These are phyloP conservation scores for Amniataba percoides DNA, from an alignment of 2,797 vertebrate species.

Conservation along the genomic window DNA sequence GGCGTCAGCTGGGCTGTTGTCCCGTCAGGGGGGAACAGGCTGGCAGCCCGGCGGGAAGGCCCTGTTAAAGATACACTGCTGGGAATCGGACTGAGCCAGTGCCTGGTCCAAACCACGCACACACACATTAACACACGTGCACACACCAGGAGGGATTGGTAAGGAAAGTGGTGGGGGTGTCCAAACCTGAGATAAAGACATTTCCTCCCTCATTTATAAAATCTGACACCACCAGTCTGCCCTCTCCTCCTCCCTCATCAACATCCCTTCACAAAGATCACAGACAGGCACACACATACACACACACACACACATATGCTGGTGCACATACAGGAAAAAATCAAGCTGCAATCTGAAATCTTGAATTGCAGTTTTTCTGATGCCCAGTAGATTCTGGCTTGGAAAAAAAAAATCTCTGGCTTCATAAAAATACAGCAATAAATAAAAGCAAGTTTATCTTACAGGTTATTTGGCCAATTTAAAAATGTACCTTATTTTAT, in stretches of 20 bases:
- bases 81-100: slow-evolving; percentile 91
- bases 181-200: slow-evolving; percentile 91
- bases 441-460: not conserved
- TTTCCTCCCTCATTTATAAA: slow-evolving; percentile 96
- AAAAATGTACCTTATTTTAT: no score
- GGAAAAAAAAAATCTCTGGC: not conserved
- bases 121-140: slow-evolving; percentile 40
- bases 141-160: slow-evolving; percentile 53
- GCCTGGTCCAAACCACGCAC: slow-evolving; percentile 85
- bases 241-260: slow-evolving; percentile 72
- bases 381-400: slow-evolving; percentile 17
- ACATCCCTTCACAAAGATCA: slow-evolving; percentile 55
- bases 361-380: slow-evolving; percentile 28
- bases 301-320: slow-evolving; percentile 19
- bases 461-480: not conserved
- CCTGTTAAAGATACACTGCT: slow-evolving; percentile 94
- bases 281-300: slow-evolving; percentile 31
- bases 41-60: slow-evolving; percentile 95
- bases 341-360: slow-evolving; percentile 11
- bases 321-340: slow-evolving; percentile 32
- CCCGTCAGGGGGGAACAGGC: slow-evolving; percentile 89
- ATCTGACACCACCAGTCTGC: slow-evolving; percentile 85
- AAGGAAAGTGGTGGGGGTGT: slow-evolving; percentile 79
- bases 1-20: slow-evolving; percentile 97
- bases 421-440: not conserved